A percentile compares a stretch with the other conserved stretches of the same genome.
Evolutionary conservation across 1,140 invertebrate genomes (phyloP).

Genomic region (Hylaeus anthracinus): DNA sequence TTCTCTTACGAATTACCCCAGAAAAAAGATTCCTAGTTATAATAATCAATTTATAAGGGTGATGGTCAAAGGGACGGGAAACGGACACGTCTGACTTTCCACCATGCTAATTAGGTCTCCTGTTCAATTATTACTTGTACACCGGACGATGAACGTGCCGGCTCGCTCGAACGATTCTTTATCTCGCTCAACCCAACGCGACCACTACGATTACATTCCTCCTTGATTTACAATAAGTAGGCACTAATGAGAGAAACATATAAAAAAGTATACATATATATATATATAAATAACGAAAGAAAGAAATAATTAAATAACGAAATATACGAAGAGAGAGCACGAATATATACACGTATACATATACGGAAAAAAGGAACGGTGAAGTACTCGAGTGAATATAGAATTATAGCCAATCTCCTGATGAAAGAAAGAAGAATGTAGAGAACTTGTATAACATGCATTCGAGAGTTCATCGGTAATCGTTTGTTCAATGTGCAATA

Average conservation of each 20-base stretch:
- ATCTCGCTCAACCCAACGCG: constrained; percentile 72
- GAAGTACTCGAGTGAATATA: constrained; percentile 5
- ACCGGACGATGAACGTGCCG: constrained; percentile 72
- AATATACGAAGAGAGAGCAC: constrained; percentile 12
- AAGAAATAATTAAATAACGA: constrained; percentile 23
- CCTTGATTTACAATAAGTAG: constrained; percentile 77
- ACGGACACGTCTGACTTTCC: constrained; percentile 3
- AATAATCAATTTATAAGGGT: too few relatives aligned
- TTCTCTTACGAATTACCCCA: background rate
- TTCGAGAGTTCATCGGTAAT: constrained; percentile 69
- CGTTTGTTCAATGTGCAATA: constrained; percentile 77
- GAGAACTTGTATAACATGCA: constrained; percentile 62
- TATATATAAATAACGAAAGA: constrained; percentile 12
- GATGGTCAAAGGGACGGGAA: background rate
- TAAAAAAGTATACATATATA: constrained; percentile 52
- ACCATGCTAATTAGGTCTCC: constrained; percentile 17
- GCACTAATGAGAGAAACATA: constrained; percentile 74
- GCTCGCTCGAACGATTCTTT: constrained; percentile 73
- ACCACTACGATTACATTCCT: constrained; percentile 77
- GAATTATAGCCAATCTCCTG: constrained; percentile 32
- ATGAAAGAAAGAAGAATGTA: constrained; percentile 17
- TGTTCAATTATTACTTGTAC: constrained; percentile 42
- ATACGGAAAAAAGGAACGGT: background rate
- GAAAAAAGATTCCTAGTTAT: background rate
- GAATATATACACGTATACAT: constrained; percentile 26